phyloP scores from a whole-genome alignment of 2,797 vertebrate genomes.

The Microcaecilia unicolor region DNA sequence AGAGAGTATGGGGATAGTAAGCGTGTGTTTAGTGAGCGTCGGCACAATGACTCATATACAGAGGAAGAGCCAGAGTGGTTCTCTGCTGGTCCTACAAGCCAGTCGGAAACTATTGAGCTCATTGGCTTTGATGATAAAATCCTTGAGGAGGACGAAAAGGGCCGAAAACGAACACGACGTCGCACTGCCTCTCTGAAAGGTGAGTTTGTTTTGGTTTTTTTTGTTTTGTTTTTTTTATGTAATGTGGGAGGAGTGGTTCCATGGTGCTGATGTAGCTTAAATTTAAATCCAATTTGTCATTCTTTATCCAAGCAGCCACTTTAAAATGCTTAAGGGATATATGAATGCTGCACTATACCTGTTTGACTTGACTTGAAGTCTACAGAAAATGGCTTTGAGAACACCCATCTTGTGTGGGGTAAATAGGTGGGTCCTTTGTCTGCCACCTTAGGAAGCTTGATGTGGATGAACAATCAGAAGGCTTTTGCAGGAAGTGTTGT shows the following conservation, averaged over 20 bases:
- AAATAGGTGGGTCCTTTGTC: no score
- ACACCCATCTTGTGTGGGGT: neutral
- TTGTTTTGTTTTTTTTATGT: no score
- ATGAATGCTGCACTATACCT: neutral
- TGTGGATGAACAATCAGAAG: no score
- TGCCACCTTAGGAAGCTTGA: no score
- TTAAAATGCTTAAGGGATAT: no score
- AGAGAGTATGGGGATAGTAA: slow-evolving; percentile 90
- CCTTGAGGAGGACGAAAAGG: slow-evolving; percentile 86
- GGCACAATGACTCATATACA: slow-evolving; percentile 91
- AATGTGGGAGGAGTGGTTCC: neutral
- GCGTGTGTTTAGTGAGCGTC: slow-evolving; percentile 84
- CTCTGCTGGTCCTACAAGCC: slow-evolving; percentile 90
- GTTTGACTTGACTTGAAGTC: neutral
- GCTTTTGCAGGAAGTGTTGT: no score
- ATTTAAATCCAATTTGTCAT: no score
- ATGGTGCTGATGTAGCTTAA: no score
- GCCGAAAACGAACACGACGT: slow-evolving; percentile 73
- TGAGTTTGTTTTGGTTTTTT: no score
- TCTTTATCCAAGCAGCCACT: no score
- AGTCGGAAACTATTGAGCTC: slow-evolving; percentile 96
- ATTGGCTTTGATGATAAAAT: slow-evolving; percentile 95
- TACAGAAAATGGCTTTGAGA: neutral
- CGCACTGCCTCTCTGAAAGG: slow-evolving; percentile 77
- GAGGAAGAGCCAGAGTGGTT: slow-evolving; percentile 98